Percentiles rank a stretch among this genome's conserved stretches.
Conservation (phyloP, 2,888 invertebrate species). For the Agrotis puta region DNA sequence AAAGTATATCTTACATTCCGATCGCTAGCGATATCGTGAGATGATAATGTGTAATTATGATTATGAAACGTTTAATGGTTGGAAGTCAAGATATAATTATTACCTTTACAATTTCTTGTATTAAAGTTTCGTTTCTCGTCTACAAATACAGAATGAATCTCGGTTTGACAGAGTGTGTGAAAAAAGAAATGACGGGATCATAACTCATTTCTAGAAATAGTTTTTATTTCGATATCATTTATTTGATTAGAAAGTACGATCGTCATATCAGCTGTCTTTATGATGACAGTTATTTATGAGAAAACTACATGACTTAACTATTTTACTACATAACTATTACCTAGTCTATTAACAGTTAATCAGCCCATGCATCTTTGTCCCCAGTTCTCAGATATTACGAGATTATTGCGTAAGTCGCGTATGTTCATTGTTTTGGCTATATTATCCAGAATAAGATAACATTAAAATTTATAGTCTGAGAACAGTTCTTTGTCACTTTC, state of each 20-base stretch:
- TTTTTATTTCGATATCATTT: conserved; percentile 36
- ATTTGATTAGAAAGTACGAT: conserved; percentile 57
- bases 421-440: conserved; percentile 82
- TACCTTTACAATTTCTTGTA: conserved; percentile 32
- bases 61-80: conserved; percentile 42
- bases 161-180: conserved; percentile 40
- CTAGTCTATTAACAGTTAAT: conserved; percentile 55
- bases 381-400: conserved; percentile 72
- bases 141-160: conserved; percentile 21
- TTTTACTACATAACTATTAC: conserved; percentile 52
- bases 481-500: conserved; percentile 84
- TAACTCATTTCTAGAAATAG: conserved; percentile 37
- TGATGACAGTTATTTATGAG: conserved; percentile 33
- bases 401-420: conserved; percentile 60
- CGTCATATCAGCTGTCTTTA: conserved; percentile 37
- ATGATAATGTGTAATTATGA: conserved; percentile 42
- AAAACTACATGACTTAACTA: conserved; percentile 51
- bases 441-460: conserved; percentile 86
- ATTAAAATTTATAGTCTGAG: conserved; percentile 81
- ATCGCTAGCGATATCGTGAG: conserved; percentile 45
- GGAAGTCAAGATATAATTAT: conserved; percentile 31
- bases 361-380: conserved; percentile 54
- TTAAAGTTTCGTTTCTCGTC: conserved; percentile 2
- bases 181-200: conserved; percentile 20
- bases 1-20: conserved; percentile 43